Evolutionary conservation across 1,140 invertebrate genomes (phyloP).

Genomic region (Bicyclus anynana): DNA sequence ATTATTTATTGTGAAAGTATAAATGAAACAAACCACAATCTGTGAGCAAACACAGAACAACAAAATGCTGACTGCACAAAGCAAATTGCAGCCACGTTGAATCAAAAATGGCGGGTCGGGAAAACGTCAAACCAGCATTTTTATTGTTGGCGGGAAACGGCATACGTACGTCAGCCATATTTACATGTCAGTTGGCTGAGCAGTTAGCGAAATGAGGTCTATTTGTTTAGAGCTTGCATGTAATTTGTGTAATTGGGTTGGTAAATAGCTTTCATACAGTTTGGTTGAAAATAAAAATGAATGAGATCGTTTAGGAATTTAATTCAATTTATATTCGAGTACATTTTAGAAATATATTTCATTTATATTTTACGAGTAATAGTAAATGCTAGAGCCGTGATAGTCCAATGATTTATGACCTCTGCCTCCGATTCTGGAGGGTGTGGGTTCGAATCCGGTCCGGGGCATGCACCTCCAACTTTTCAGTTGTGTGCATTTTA

Average conservation of each 20-base stretch:
- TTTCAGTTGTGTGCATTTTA: no score
- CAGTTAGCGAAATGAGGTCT: conserved; percentile 3
- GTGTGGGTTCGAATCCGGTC: no score
- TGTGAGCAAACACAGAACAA: conserved; percentile 34
- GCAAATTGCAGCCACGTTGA: conserved; percentile 44
- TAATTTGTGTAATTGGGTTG: conserved; percentile 7
- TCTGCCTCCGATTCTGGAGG: no score
- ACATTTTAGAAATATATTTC: no score
- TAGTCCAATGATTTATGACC: no score
- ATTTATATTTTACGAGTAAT: no score
- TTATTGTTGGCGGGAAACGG: conserved; percentile 29
- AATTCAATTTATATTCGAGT: no score
- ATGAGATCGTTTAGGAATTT: no score
- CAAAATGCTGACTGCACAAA: conserved; percentile 47
- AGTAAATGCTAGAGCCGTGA: no score
- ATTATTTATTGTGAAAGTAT: neutral
- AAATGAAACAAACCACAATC: conserved; percentile 20
- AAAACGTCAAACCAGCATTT: conserved; percentile 46
- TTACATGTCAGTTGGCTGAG: conserved; percentile 17
- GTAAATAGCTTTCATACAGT: neutral
- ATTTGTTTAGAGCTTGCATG: conserved; percentile 2
- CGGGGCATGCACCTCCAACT: no score
- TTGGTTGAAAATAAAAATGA: neutral
- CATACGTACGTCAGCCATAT: conserved; percentile 28
- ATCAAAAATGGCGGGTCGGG: conserved; percentile 48